A percentile compares a stretch with the other conserved stretches of the same genome.
Evolutionary conservation across 1,140 invertebrate genomes (phyloP).

Genomic region (Stenopsyche tienmushanensis): DNA sequence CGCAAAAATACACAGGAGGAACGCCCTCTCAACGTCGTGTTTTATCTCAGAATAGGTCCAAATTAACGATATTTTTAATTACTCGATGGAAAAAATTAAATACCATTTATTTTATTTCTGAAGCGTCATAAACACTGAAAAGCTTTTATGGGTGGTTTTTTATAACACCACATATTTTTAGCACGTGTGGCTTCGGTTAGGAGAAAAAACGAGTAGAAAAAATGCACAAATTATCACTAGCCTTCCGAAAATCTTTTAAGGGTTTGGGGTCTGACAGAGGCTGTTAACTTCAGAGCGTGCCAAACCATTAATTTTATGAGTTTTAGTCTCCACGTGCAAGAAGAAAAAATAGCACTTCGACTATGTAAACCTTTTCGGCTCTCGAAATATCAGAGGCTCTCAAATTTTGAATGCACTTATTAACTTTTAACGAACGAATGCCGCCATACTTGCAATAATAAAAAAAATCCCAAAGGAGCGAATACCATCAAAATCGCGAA

Average conservation of each 20-base stretch:
- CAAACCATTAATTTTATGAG: slow-evolving; percentile 34
- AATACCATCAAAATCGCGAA: not conserved
- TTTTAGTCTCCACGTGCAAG: slow-evolving; percentile 22
- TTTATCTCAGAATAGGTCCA: no score
- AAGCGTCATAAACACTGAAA: slow-evolving; percentile 14
- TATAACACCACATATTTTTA: slow-evolving; percentile 22
- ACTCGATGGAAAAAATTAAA: no score
- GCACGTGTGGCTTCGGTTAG: slow-evolving; percentile 20
- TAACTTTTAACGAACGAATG: no score
- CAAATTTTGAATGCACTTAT: no score
- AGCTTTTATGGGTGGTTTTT: slow-evolving; percentile 22
- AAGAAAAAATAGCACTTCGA: not conserved
- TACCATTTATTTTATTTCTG: no score
- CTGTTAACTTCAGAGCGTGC: slow-evolving; percentile 13
- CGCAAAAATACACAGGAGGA: no score
- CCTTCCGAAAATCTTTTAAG: not conserved
- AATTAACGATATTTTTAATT: no score
- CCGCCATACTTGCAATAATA: not conserved
- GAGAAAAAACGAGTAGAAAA: slow-evolving; percentile 15
- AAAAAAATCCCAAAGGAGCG: not conserved
- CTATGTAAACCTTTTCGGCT: not conserved
- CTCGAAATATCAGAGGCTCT: no score
- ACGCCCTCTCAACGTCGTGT: no score
- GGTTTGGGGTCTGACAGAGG: slow-evolving; percentile 17
- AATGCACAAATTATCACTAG: slow-evolving; percentile 30